Base-by-base conservation (phyloP, 1,140 invertebrate genomes). In the Ceratosolen fusciceps region DNA sequence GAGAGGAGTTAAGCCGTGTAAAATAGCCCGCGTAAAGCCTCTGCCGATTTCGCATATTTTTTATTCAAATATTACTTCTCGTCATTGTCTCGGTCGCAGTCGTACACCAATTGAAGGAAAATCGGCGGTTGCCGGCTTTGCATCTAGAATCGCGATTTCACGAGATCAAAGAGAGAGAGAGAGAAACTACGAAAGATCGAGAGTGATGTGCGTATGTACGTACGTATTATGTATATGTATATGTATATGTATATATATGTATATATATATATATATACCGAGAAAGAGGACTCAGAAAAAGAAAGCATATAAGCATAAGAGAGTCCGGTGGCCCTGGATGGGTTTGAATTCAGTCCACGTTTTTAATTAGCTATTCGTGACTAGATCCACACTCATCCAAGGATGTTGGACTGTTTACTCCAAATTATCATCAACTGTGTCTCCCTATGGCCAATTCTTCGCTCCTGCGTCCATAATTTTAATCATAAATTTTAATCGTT, bases 341-440 rank as follows among this genome's bases (percentile, higher is more conserved):
- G 84, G 85, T 89, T 88, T 88, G 88, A 86, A 85, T 89, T 87
- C 86, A 85, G 88, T 89, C 84, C 88, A 88, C 88, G 88, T 88
- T 86, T 83, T 81, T 73, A 73, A 80, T 81, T 83, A 65, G 80
- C 72, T 87, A 87, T 82, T 84, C 88, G 87, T 88, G 87, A 88
- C 87, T 88, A 88, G 88, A 88, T 88, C 87, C 88, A 88, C 86
- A 89, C 88, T 89, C 88, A 89, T 89, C 88, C 87, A 89, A 82
- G 85, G 87, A 87, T 82, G 83, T 83, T 83, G 83, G 85, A 75
- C 80, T 70, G 56, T 71, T 47, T 74, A 49, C 72, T 60, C n/a
- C 74, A 52, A n/a, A 70, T 49, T 16, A 12, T 47, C 39, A 39
- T 9, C n/a, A n/a, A n/a, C 21, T 29, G 34, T 43, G 65, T 12